Conservation (phyloP, 1,140 invertebrate genomes). For the Anoplophora glabripennis region DNA sequence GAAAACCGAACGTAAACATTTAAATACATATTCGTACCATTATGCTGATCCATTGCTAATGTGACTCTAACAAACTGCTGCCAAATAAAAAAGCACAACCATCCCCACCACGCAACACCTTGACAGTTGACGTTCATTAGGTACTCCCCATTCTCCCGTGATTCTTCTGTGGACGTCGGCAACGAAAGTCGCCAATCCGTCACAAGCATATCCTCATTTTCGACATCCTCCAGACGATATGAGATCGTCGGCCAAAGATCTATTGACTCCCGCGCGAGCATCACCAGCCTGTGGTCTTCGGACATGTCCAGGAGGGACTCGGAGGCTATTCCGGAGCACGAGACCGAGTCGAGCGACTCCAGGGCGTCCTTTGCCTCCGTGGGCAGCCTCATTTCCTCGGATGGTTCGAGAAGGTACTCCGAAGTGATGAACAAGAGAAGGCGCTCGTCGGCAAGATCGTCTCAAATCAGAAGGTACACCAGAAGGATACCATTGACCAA, state of each 20-base stretch:
- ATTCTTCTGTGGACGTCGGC: conserved; percentile 46
- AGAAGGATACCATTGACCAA: conserved; percentile 46
- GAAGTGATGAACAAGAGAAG: conserved; percentile 39
- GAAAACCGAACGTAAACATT: too few species aligned
- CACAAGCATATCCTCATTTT: conserved; percentile 46
- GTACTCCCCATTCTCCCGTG: conserved; percentile 44
- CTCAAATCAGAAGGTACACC: conserved; percentile 46
- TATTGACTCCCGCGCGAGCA: conserved; percentile 45
- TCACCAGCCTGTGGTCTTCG: conserved; percentile 46
- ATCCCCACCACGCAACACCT: not conserved
- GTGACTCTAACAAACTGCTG: too few species aligned
- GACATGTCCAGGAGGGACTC: conserved; percentile 47
- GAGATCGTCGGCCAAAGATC: conserved; percentile 49
- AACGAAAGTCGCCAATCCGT: conserved; percentile 45
- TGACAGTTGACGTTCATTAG: conserved; percentile 12
- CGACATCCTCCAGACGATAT: conserved; percentile 43
- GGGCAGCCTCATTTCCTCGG: conserved; percentile 35
- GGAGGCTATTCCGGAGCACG: conserved; percentile 47
- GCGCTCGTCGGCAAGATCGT: conserved; percentile 39
- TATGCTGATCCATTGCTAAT: too few species aligned
- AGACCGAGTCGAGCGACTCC: conserved; percentile 44
- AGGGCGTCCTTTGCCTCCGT: conserved; percentile 41
- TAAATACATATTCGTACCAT: too few species aligned
- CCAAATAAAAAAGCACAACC: too few species aligned
- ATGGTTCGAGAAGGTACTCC: conserved; percentile 46